Base-by-base conservation (phyloP, 2,888 invertebrate genomes). In the Synergus japonicus region DNA sequence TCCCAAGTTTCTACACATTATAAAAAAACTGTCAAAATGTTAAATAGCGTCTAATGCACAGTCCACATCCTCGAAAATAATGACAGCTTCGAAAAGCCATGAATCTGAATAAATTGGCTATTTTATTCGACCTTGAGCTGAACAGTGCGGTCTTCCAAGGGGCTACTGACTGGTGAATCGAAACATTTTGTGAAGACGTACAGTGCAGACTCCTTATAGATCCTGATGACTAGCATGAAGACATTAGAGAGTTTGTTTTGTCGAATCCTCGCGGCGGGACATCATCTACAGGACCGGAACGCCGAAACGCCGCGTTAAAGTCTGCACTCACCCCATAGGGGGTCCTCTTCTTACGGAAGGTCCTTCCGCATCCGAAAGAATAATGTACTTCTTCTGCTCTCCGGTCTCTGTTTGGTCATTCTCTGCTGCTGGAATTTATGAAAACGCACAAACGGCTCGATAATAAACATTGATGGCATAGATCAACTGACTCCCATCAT, bases 201-300 rank as follows among this genome's bases (percentile, higher is more conserved):
- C 29, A 13, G 69, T n/a, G 54, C n/a, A 54, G 54, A 60, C 73
- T 73, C 73, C 49, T 73, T 54, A 73, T 73, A 54, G 78, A 49
- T 69, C 77, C 76, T 83, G 79, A 79, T 84, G 86, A 87, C 87
- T 87, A 87, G 88, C 89, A 90, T 89, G 88, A 90, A 90, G 89
- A 89, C 89, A 90, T 91, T 90, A 90, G 84, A 86, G 83, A 88
- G 86, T 88, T 88, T 90, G 88, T 90, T 90, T 89, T 88, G 86
- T 87, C 82, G 82, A 82, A 84, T 76, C 83, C 84, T 79, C 87
- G 79, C 89, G 80, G 79, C 87, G 85, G 89, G 88, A 78, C 79
- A 80, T 77, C 85, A 76, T 78, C 83, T 77, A 82, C 66, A 78
- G 77, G 65, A 37, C 66, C 76, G 73, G n/a, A 41, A 65, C 77